A percentile compares a stretch with the other conserved stretches of the same genome.
Conservation (phyloP, 2,888 invertebrate genomes). For the Acleris sparsana region DNA sequence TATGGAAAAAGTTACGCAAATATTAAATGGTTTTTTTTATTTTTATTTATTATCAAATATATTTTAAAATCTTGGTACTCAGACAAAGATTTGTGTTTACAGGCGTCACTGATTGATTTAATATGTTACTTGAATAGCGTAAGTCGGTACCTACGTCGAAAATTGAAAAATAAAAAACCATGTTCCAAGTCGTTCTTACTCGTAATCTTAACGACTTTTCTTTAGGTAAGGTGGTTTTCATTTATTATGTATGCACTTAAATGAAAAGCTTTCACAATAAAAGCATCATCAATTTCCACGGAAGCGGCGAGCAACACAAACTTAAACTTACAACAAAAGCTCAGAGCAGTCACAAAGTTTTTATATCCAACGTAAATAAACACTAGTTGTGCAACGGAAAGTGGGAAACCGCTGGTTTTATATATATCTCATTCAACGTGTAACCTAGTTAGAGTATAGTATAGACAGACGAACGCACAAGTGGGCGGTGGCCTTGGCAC, state of each 20-base stretch:
- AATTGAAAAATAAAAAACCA: no score
- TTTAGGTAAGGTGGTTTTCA: no score
- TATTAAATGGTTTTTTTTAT: no score
- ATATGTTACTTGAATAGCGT: no score
- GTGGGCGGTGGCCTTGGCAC: constrained; percentile 59
- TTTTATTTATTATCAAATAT: no score
- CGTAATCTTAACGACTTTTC: no score
- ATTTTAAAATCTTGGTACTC: no score
- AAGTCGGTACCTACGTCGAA: no score
- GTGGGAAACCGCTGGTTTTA: constrained; percentile 58
- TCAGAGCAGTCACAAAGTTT: constrained; percentile 18
- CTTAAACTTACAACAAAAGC: constrained; percentile 40
- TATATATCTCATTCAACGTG: constrained; percentile 64
- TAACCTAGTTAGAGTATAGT: constrained; percentile 45
- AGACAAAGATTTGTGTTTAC: no score
- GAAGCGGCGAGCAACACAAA: not conserved
- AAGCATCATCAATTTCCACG: constrained; percentile 1
- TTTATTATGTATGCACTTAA: not conserved
- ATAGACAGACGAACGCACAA: constrained; percentile 40
- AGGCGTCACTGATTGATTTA: no score
- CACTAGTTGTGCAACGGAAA: constrained; percentile 58
- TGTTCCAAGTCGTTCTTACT: no score
- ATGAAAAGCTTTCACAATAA: constrained; percentile 1
- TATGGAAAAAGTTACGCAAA: no score
- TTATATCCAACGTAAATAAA: constrained; percentile 32